A percentile compares a stretch with the other conserved stretches of the same genome.
Conservation (phyloP, 1,140 invertebrate genomes). For the Drosophila kurseongensis region DNA sequence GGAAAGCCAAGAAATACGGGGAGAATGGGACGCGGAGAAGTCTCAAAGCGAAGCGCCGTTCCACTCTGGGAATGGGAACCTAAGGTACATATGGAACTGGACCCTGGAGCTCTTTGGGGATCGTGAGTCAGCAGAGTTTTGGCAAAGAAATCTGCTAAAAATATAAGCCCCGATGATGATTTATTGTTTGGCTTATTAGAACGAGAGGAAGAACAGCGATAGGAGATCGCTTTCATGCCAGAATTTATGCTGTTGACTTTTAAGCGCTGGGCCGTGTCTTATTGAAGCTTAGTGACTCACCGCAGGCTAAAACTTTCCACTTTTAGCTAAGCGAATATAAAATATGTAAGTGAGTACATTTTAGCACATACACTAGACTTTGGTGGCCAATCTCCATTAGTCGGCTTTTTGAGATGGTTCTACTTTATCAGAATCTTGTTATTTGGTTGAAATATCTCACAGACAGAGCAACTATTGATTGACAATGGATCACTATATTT, state of each 20-base stretch:
- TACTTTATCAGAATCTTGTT: neutral
- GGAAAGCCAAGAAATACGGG: slow-evolving; percentile 33
- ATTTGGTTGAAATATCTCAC: neutral
- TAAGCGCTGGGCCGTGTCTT: slow-evolving; percentile 14
- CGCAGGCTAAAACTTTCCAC: slow-evolving; percentile 25
- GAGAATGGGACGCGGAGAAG: slow-evolving; percentile 17
- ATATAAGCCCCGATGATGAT: slow-evolving; percentile 75
- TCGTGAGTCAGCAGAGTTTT: slow-evolving; percentile 75
- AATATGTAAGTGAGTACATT: slow-evolving; percentile 17
- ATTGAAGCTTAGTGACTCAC: slow-evolving; percentile 41
- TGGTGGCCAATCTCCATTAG: slow-evolving; percentile 2
- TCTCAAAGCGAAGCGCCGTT: slow-evolving; percentile 73
- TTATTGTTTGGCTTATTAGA: slow-evolving; percentile 79
- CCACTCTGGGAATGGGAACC: slow-evolving; percentile 34
- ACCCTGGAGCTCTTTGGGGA: slow-evolving; percentile 56
- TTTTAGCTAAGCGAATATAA: slow-evolving; percentile 1
- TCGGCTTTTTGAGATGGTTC: neutral
- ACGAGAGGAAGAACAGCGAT: slow-evolving; percentile 47
- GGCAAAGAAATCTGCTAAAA: slow-evolving; percentile 68
- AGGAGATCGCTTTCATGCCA: slow-evolving; percentile 36
- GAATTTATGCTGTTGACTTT: slow-evolving; percentile 49
- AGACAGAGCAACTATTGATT: neutral
- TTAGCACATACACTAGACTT: slow-evolving; percentile 22
- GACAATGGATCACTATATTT: too few species aligned
- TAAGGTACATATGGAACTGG: slow-evolving; percentile 15